These are phyloP conservation scores for Struthidea cinerea DNA, from an alignment of 2,113 vertebrate genomes.

Conservation along the genomic window DNA sequence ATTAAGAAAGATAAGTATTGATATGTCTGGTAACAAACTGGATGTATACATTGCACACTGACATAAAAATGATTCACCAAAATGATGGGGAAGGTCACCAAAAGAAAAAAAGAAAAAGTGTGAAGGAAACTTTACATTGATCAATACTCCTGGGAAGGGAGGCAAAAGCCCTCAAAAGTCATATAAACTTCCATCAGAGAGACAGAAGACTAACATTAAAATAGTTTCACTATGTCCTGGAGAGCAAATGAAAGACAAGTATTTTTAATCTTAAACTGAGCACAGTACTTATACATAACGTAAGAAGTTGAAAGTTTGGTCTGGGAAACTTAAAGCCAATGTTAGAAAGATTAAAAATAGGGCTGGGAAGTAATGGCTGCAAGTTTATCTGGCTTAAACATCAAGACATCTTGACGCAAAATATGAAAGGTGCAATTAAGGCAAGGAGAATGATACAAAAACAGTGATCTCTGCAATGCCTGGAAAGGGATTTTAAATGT, in stretches of 20 bases:
- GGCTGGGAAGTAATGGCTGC: neutral
- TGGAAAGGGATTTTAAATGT: neutral
- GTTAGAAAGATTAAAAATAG: neutral
- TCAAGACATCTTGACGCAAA: neutral
- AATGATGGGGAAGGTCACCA: accelerated
- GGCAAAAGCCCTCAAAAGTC: neutral
- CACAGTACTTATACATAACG: neutral
- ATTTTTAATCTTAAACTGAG: neutral
- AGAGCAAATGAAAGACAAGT: neutral
- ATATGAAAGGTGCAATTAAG: neutral
- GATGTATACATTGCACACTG: neutral
- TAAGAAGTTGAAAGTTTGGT: neutral
- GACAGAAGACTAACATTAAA: neutral
- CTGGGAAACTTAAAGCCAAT: neutral
- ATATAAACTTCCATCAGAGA: neutral
- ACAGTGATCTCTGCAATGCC: neutral
- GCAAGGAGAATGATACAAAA: neutral
- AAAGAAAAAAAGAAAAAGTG: neutral
- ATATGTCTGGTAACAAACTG: neutral
- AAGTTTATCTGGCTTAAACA: neutral
- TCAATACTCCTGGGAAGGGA: neutral
- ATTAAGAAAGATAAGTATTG: neutral
- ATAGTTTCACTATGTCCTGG: neutral
- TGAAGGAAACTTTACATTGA: neutral
- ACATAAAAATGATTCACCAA: neutral